Percentiles rank a stretch among this genome's conserved stretches.
phyloP scores from a whole-genome alignment of 1,140 invertebrate species.

The Lordiphosa clarofinis region DNA sequence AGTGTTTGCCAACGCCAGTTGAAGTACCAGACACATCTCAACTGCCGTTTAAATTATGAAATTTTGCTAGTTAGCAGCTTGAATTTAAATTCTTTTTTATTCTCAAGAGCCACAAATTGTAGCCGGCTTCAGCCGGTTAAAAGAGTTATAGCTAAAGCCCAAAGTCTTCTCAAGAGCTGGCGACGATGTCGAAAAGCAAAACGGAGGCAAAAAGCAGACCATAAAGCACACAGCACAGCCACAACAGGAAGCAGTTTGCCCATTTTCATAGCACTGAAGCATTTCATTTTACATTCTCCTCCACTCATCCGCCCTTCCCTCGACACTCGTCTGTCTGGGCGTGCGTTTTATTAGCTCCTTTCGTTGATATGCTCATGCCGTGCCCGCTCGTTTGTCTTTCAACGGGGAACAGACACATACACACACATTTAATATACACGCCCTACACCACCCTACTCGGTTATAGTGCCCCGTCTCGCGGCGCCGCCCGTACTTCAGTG shows the following conservation, averaged over 20 bases:
- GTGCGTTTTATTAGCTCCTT: constrained; percentile 76
- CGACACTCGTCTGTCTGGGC: constrained; percentile 32
- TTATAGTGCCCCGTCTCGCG: constrained; percentile 35
- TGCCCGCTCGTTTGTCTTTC: constrained; percentile 73
- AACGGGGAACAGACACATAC: constrained; percentile 35
- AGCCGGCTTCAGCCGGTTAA: constrained; percentile 39
- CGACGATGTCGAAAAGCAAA: constrained; percentile 5
- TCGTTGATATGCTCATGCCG: constrained; percentile 74
- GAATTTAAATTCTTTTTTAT: constrained; percentile 54
- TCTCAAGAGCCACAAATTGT: constrained; percentile 26
- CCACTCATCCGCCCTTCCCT: neutral
- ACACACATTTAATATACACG: constrained; percentile 10
- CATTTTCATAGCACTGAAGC: constrained; percentile 71
- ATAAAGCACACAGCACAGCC: constrained; percentile 43
- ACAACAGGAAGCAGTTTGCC: constrained; percentile 75
- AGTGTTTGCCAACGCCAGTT: constrained; percentile 55
- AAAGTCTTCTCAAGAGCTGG: neutral
- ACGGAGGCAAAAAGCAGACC: constrained; percentile 11
- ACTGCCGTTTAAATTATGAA: constrained; percentile 64
- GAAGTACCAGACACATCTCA: constrained; percentile 47
- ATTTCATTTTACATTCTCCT: constrained; percentile 62
- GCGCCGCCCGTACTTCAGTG: constrained; percentile 51
- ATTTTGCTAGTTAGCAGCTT: constrained; percentile 68
- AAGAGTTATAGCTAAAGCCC: constrained; percentile 11
- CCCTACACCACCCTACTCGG: constrained; percentile 23